Percentiles rank a stretch among this genome's conserved stretches.
Evolutionary conservation across 1,140 invertebrate species (phyloP).

Genomic region (Zelostemma sp.): DNA sequence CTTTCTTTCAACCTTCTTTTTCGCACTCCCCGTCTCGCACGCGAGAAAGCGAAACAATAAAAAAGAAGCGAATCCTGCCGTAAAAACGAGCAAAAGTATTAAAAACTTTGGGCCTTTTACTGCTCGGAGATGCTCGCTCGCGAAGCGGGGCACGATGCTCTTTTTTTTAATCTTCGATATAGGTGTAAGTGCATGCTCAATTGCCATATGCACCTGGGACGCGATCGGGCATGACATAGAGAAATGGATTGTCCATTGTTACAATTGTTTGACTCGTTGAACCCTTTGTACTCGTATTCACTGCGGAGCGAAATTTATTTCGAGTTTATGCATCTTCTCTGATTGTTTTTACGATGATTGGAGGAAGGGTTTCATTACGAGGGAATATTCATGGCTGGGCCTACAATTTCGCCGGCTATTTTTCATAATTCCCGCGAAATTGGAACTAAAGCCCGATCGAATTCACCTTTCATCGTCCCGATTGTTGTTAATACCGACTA

Average conservation of each 20-base stretch:
- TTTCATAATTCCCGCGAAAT: no score
- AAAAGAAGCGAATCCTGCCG: slow-evolving; percentile 62
- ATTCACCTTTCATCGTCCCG: no score
- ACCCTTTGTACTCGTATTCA: slow-evolving; percentile 29
- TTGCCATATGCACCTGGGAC: slow-evolving; percentile 47
- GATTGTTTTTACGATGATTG: slow-evolving; percentile 44
- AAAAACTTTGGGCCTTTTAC: slow-evolving; percentile 66
- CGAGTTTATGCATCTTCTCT: slow-evolving; percentile 30
- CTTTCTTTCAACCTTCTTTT: no score
- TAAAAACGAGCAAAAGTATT: slow-evolving; percentile 71
- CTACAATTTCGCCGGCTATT: not conserved
- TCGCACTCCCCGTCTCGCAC: slow-evolving; percentile 19
- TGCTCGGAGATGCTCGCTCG: slow-evolving; percentile 33
- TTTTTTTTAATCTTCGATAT: slow-evolving; percentile 21
- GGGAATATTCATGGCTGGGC: slow-evolving; percentile 10
- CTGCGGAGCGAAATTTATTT: slow-evolving; percentile 27
- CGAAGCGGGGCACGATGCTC: slow-evolving; percentile 29
- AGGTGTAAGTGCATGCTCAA: slow-evolving; percentile 39
- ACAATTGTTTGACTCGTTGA: slow-evolving; percentile 31
- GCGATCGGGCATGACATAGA: slow-evolving; percentile 30
- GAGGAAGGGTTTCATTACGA: slow-evolving; percentile 8
- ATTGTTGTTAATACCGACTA: no score
- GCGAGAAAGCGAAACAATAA: slow-evolving; percentile 49
- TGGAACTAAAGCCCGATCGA: no score
- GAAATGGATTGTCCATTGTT: slow-evolving; percentile 46